Conservation (phyloP, 2,888 invertebrate genomes). For the Acronicta alni region DNA sequence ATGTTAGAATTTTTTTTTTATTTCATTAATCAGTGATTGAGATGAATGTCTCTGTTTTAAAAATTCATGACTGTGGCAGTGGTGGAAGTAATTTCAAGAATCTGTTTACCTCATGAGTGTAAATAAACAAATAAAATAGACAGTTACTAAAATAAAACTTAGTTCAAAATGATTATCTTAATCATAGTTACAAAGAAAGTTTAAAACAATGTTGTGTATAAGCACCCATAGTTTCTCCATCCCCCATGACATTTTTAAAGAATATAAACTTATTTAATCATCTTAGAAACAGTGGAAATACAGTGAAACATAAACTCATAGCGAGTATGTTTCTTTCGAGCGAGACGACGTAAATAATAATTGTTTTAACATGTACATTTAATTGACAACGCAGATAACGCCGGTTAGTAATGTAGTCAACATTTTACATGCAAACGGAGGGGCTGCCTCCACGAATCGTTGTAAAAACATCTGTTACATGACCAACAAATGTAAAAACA, state of each 20-base stretch:
- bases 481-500: slow-evolving; percentile 52
- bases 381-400: slow-evolving; percentile 46
- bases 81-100: too few relatives aligned
- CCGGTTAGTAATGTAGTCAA: slow-evolving; percentile 38
- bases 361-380: slow-evolving; percentile 34
- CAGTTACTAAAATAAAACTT: too few relatives aligned
- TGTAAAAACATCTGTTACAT: slow-evolving; percentile 66
- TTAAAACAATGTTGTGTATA: slow-evolving; percentile 1
- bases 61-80: background rate
- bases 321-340: slow-evolving; percentile 2
- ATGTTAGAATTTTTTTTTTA: too few relatives aligned
- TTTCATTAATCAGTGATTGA: too few relatives aligned
- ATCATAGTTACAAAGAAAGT: slow-evolving; percentile 5
- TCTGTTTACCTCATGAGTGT: too few relatives aligned
- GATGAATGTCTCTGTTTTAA: too few relatives aligned
- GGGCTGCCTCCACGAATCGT: slow-evolving; percentile 42
- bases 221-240: background rate
- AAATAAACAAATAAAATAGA: too few relatives aligned
- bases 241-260: background rate
- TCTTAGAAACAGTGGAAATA: slow-evolving; percentile 6
- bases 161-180: background rate
- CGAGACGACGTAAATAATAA: slow-evolving; percentile 12
- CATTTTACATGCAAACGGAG: slow-evolving; percentile 48
- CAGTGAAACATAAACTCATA: slow-evolving; percentile 10
- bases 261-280: background rate